A percentile compares a stretch with the other conserved stretches of the same genome.
These are phyloP conservation scores for Euzophera pinguis DNA, from an alignment of 2,888 invertebrate species.

Conservation along the genomic window DNA sequence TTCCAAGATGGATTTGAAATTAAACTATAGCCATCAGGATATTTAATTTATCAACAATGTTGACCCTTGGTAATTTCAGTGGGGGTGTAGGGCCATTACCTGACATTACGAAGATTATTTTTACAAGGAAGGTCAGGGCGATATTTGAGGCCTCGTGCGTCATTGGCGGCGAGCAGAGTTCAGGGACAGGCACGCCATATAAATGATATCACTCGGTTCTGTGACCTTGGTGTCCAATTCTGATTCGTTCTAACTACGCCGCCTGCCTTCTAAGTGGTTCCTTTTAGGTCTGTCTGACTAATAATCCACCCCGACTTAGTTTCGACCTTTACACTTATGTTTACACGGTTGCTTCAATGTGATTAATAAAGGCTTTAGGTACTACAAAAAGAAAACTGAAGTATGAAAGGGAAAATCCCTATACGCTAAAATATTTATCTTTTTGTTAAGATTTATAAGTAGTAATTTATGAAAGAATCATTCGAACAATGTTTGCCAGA, in stretches of 20 bases:
- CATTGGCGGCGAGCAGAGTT: conserved; percentile 63
- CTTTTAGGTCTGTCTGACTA: conserved; percentile 16
- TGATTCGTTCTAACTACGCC: conserved; percentile 68
- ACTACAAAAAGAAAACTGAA: no score
- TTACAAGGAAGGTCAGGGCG: conserved; percentile 66
- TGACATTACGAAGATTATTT: conserved; percentile 57
- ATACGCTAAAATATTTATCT: no score
- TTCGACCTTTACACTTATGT: no score
- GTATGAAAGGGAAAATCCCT: no score
- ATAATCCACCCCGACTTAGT: background rate
- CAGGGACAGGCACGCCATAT: conserved; percentile 70
- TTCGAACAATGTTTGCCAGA: no score
- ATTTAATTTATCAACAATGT: conserved; percentile 17
- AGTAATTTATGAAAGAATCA: no score
- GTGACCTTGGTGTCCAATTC: conserved; percentile 72
- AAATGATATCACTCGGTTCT: conserved; percentile 70
- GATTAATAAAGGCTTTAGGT: no score
- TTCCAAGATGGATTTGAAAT: no score
- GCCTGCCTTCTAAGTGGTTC: conserved; percentile 63
- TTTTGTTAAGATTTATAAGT: no score
- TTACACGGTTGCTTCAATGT: no score
- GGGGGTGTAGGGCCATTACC: conserved; percentile 34
- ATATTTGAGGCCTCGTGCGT: conserved; percentile 71
- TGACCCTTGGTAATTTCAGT: conserved; percentile 29
- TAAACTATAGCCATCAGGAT: background rate